Base-by-base conservation (phyloP, 2,888 invertebrate genomes). In the Zaprionus obscuricornis region DNA sequence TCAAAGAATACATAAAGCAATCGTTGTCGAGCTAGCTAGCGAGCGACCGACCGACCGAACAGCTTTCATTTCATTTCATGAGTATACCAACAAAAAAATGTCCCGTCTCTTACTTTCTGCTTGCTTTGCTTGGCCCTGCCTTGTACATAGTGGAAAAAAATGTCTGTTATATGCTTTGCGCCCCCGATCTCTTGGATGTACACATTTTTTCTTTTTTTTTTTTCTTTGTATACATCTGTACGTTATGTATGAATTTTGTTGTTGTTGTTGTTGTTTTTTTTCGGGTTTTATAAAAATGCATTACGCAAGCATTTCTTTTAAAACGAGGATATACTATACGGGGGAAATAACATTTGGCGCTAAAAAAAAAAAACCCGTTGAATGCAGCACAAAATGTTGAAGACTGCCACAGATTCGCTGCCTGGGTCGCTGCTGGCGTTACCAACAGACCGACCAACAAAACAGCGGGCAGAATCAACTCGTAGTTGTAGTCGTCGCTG, bases 51-150 rank as follows among this genome's bases (percentile, higher is more conserved):
- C 84, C 64, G 29, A 72, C 86, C 85, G 68, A 73, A 49, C 86
- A 68, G 78, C 78, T 78, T 78, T 78, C 85, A 77, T 84, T 77
- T 83, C 43, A 51, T 73, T 68, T 77, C 37, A 59, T 57, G 50
- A 58, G 71, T 74, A 73, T 73, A 75, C 79, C 45, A 55, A 50
- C n/a, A 16, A 37, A 45, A 66, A 59, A 68, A 50, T 37, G 31
- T 34, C 40, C 22, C 47, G 43, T 55, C 43, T 57, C 24, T 52
- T n/a, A n/a, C n/a, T n/a, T n/a, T n/a, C n/a, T n/a, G n/a, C n/a
- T n/a, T n/a, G n/a, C n/a, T n/a, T n/a, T n/a, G n/a, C n/a, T n/a
- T 42, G 17, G 39, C 22, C 34, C n/a, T 34, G 18, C 22, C 26
- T 26, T 10, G n/a, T n/a, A n/a, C n/a, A n/a, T n/a, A n/a, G n/a